Base-by-base conservation (phyloP, 2,113 vertebrate species). In the Sander vitreus region DNA sequence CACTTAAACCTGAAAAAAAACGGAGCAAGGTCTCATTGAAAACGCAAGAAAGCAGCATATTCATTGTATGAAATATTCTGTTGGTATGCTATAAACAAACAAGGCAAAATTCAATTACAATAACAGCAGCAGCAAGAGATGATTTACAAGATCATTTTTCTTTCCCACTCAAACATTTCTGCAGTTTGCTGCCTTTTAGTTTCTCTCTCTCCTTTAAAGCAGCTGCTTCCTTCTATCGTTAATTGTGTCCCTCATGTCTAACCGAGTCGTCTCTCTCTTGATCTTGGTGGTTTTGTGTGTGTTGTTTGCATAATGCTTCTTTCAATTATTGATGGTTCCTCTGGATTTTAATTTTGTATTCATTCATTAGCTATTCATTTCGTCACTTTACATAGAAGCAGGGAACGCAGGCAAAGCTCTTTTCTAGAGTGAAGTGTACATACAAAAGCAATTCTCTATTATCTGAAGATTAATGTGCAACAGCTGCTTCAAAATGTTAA, bases 311-410 rank as follows among this genome's bases (percentile, higher is more conserved):
- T 72, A 85, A 90, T 86, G 82, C 66, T n/a, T 73, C 65, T 67
- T 88, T 92, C 67, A 87, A 86, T 87, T 88, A 86, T 89, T 59
- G 72, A 90, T 81, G 76, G 50, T 19, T 79, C 64, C 23, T 85
- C 74, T 71, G 68, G 76, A 84, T 86, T 87, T 79, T 84, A 86
- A 86, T 91, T 76, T 92, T 88, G 89, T 78, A 57, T 77, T n/a
- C n/a, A n/a, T n/a, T n/a, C n/a, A n/a, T n/a, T n/a, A 70, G 66
- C 23, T 76, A 76, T 70, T 89, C 6, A 76, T 88, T 65, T 73
- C 11, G 8, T 57, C 39, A 25, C 53, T 70, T 69, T 54, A 50
- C 55, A 70, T 76, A 62, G 21, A 86, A 58, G 60, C 43, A 71
- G 43, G 43, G 39, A 73, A 64, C 12, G 3, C 10, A 73, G 15